phyloP scores from a whole-genome alignment of 2,888 invertebrate species.

The Nemurella pictetii region DNA sequence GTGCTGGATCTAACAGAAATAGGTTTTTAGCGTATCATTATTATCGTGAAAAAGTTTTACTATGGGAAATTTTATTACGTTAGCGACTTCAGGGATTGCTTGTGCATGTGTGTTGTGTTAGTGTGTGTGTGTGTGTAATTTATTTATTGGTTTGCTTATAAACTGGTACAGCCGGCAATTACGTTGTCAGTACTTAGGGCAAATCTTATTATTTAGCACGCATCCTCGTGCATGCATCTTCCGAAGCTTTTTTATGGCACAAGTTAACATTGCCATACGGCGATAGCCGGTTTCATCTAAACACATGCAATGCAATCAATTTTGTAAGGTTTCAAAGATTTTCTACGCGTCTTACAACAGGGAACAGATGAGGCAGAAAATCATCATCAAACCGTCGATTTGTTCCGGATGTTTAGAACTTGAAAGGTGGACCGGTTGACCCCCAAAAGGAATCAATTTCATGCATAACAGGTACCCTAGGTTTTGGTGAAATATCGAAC shows the following conservation, averaged over 20 bases:
- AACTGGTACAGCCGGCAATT: not conserved
- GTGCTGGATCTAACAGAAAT: too few relatives aligned
- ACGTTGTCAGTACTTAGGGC: not conserved
- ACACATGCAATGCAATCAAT: not conserved
- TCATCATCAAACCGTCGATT: not conserved
- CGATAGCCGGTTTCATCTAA: not conserved
- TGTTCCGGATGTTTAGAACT: not conserved
- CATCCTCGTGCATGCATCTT: not conserved
- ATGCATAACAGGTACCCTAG: conserved; percentile 8
- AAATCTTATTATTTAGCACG: conserved; percentile 5
- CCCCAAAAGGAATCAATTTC: conserved; percentile 6
- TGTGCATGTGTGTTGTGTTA: too few relatives aligned
- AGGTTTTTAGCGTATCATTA: too few relatives aligned
- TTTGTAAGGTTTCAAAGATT: not conserved
- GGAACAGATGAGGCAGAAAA: not conserved
- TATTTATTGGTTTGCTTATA: not conserved
- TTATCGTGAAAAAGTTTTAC: too few relatives aligned
- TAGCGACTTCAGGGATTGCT: not conserved
- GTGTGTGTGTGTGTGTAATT: not conserved
- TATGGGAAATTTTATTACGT: not conserved
- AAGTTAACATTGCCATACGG: not conserved
- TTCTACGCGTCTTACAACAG: not conserved
- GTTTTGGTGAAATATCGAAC: not conserved
- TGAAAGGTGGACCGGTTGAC: not conserved
- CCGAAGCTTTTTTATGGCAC: conserved; percentile 4